Percentiles rank a stretch among this genome's conserved stretches.
phyloP scores from a whole-genome alignment of 2,888 invertebrate species.

The Altica lythri region DNA sequence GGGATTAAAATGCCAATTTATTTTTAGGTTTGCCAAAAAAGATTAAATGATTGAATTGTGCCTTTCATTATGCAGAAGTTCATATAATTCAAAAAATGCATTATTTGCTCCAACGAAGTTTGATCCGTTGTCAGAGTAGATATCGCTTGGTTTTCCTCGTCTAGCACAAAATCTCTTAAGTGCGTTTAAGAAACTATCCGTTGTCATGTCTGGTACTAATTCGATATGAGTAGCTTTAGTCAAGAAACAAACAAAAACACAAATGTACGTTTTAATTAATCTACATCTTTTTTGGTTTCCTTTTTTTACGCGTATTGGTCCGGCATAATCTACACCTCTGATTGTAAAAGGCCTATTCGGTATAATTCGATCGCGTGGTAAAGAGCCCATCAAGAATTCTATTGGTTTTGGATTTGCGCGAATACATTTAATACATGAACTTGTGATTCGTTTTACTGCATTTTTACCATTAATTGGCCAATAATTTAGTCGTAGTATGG shows the following conservation, averaged over 20 bases:
- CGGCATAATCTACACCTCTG: background rate
- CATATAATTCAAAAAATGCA: background rate
- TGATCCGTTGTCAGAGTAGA: too few species aligned
- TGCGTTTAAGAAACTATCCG: too few species aligned
- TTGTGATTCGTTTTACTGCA: slow-evolving; percentile 7
- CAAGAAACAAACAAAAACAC: background rate
- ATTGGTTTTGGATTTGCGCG: slow-evolving; percentile 7
- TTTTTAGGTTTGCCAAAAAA: background rate
- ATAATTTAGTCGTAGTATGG: slow-evolving; percentile 3
- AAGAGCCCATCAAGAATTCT: background rate
- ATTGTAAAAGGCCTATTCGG: background rate
- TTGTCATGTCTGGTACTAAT: too few species aligned
- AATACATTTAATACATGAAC: slow-evolving; percentile 3
- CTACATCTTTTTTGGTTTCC: background rate
- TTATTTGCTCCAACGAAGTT: too few species aligned
- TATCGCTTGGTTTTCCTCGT: background rate
- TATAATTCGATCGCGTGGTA: background rate
- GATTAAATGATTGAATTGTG: background rate
- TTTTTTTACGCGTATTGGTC: background rate
- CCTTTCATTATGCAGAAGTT: background rate
- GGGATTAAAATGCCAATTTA: background rate
- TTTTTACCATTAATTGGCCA: slow-evolving; percentile 12
- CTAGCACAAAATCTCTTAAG: background rate
- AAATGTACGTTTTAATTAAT: background rate
- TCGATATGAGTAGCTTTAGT: background rate